phyloP scores from a whole-genome alignment of 2,113 vertebrate species.

The Okapia johnstoni region DNA sequence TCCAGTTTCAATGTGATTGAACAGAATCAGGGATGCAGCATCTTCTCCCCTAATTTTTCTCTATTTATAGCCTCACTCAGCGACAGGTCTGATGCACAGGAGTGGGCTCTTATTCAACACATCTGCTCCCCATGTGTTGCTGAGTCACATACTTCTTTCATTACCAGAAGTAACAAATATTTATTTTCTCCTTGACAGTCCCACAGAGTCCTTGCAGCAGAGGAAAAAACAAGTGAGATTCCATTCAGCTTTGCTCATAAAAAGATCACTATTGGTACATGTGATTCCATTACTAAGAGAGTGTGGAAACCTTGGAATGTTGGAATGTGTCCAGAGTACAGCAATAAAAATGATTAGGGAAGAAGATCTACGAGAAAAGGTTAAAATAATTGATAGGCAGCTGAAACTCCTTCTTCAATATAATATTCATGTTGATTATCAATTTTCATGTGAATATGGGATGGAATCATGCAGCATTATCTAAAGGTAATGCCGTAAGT shows the following conservation, averaged over 20 bases:
- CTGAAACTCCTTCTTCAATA: background rate
- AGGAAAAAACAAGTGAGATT: constrained; percentile 65
- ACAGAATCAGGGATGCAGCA: background rate
- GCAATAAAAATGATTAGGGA: constrained; percentile 26
- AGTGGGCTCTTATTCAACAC: constrained; percentile 64
- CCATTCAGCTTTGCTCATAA: constrained; percentile 65
- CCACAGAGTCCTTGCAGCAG: constrained; percentile 54
- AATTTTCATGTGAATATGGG: background rate
- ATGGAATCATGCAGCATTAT: background rate
- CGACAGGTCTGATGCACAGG: constrained; percentile 52
- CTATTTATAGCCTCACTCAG: constrained; percentile 46
- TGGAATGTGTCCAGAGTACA: background rate
- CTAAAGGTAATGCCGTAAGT: background rate
- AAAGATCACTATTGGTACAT: background rate
- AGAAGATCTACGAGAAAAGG: background rate
- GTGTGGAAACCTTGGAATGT: background rate
- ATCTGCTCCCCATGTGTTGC: constrained; percentile 74
- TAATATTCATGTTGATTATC: background rate
- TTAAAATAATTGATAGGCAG: background rate
- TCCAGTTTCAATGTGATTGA: background rate
- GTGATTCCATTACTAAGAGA: background rate
- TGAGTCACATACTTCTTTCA: constrained; percentile 70
- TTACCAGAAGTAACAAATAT: constrained; percentile 75
- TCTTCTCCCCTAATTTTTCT: background rate
- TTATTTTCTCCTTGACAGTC: constrained; percentile 76